Conservation (phyloP, 2,797 vertebrate genomes). For the Alectoris magna region DNA sequence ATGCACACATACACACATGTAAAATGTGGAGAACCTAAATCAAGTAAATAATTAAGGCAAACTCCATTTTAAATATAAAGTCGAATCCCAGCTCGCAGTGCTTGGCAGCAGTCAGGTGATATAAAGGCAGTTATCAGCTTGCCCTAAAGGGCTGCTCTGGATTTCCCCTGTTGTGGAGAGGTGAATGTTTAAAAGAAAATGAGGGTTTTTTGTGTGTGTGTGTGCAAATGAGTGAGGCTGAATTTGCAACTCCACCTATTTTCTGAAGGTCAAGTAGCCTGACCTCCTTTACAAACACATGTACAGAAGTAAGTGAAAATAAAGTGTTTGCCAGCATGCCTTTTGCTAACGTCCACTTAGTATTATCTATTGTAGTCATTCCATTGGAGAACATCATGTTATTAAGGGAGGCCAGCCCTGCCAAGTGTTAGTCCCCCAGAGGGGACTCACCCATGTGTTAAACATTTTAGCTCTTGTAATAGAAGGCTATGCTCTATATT, state of each 20-base stretch:
- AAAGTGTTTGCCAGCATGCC: slow-evolving; percentile 5
- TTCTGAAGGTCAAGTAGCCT: slow-evolving; percentile 13
- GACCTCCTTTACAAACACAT: not conserved
- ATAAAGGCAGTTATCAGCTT: not conserved
- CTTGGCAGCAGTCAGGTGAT: not conserved
- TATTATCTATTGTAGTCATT: slow-evolving; percentile 54
- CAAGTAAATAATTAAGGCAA: not conserved
- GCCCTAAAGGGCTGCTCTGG: not conserved
- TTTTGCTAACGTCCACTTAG: slow-evolving; percentile 48
- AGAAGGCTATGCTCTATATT: slow-evolving; percentile 55
- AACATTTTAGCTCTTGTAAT: slow-evolving; percentile 48
- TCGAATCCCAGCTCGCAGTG: not conserved
- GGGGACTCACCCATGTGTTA: slow-evolving; percentile 71
- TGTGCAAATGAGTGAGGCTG: not conserved
- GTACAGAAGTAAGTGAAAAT: not conserved
- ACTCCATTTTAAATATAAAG: not conserved
- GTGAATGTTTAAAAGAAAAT: not conserved
- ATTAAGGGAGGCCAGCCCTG: slow-evolving; percentile 50
- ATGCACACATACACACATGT: not conserved
- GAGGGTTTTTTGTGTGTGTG: no score
- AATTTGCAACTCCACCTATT: slow-evolving; percentile 19
- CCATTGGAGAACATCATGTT: slow-evolving; percentile 23
- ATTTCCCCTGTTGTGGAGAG: not conserved
- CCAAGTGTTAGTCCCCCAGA: slow-evolving; percentile 64
- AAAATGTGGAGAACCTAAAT: not conserved